These are phyloP conservation scores for Dysidea cf. avara DNA, from an alignment of 37 sponge, comb jelly and placozoan genomes.

Conservation along the genomic window DNA sequence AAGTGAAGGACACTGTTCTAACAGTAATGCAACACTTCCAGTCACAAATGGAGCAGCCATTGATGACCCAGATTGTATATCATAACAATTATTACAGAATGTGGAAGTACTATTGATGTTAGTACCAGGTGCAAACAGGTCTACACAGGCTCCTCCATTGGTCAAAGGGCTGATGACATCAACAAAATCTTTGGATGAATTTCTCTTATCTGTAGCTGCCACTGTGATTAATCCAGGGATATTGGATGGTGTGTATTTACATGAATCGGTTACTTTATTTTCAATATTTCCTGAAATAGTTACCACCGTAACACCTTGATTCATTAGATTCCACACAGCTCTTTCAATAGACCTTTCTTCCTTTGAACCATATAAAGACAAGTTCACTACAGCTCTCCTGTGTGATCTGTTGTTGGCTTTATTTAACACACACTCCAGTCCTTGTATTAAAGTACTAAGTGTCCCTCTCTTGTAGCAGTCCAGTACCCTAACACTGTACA, in stretches of 20 bases:
- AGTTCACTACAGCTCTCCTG: slow-evolving; percentile 37
- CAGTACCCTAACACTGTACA: slow-evolving; percentile 63
- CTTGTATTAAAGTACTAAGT: slow-evolving; percentile 23
- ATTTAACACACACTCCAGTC: slow-evolving; percentile 56
- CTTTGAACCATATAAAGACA: slow-evolving; percentile 48
- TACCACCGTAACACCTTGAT: slow-evolving; percentile 30
- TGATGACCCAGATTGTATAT: slow-evolving; percentile 38
- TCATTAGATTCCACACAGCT: slow-evolving; percentile 18
- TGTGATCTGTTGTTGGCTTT: background rate
- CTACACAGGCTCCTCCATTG: slow-evolving; percentile 62
- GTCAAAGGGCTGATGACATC: slow-evolving; percentile 4
- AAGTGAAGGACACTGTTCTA: slow-evolving; percentile 58
- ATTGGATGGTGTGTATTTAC: slow-evolving; percentile 38
- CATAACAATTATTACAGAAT: slow-evolving; percentile 9
- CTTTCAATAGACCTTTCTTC: slow-evolving; percentile 10
- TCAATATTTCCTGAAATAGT: slow-evolving; percentile 43
- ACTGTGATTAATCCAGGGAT: slow-evolving; percentile 42
- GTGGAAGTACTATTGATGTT: slow-evolving; percentile 18
- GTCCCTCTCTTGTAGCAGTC: slow-evolving; percentile 30
- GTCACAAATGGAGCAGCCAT: slow-evolving; percentile 69
- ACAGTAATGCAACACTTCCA: slow-evolving; percentile 61
- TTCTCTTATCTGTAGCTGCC: no score
- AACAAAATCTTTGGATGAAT: slow-evolving; percentile 3
- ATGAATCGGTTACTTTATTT: slow-evolving; percentile 16
- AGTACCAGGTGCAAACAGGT: slow-evolving; percentile 65